phyloP scores from a whole-genome alignment of 2,888 invertebrate genomes.

The Habrosyne pyritoides region DNA sequence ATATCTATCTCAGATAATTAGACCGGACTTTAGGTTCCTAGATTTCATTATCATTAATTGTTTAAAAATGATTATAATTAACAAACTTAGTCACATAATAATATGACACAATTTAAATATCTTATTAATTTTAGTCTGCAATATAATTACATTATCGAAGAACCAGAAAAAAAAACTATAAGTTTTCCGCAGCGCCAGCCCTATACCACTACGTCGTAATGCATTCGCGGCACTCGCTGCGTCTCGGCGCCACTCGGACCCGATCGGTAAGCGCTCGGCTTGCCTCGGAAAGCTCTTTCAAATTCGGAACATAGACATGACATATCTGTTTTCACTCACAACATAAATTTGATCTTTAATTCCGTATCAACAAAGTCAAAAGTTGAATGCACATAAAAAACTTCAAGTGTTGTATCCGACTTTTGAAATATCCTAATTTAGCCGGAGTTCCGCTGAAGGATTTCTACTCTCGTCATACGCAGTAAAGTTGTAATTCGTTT shows the following conservation, averaged over 20 bases:
- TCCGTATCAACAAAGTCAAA: not conserved
- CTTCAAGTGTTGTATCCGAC: constrained; percentile 69
- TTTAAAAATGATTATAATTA: no score
- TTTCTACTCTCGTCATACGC: constrained; percentile 36
- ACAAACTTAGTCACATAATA: no score
- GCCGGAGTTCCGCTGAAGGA: constrained; percentile 37
- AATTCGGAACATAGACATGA: constrained; percentile 74
- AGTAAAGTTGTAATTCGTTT: constrained; percentile 44
- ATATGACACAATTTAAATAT: not conserved
- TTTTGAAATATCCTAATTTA: constrained; percentile 80
- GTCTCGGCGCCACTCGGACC: constrained; percentile 80
- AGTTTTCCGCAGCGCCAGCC: constrained; percentile 58
- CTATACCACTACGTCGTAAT: constrained; percentile 72
- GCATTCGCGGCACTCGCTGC: constrained; percentile 76
- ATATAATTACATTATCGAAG: not conserved
- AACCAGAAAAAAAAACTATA: constrained; percentile 17
- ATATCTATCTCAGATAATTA: no score
- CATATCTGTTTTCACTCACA: constrained; percentile 57
- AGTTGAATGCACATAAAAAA: constrained; percentile 22
- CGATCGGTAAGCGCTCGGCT: constrained; percentile 80
- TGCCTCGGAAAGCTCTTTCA: constrained; percentile 75
- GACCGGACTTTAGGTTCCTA: no score
- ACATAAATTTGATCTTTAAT: constrained; percentile 40
- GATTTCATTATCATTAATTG: no score
- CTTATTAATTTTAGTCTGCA: not conserved